These are phyloP conservation scores for Bergia sp. DNA, from an alignment of 92 coral and sea anemone species.

Conservation along the genomic window DNA sequence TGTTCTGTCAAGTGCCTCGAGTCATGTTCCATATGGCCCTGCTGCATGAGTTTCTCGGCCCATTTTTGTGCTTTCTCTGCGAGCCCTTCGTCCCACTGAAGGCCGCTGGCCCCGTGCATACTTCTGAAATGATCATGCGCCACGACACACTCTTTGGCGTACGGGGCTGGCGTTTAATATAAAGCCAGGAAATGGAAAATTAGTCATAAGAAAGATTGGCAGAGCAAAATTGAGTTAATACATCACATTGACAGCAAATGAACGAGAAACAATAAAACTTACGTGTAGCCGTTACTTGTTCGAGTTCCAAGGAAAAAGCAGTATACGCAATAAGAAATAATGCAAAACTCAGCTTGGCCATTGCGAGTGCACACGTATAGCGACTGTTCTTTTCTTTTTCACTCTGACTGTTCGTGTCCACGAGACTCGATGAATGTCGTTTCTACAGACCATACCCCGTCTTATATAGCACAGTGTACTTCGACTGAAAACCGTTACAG, in stretches of 20 bases:
- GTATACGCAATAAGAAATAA: neutral
- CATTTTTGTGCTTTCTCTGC: neutral
- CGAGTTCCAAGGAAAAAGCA: neutral
- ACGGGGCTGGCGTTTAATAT: neutral
- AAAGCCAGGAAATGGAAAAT: neutral
- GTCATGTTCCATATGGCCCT: neutral
- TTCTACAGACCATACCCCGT: no score
- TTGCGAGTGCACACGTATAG: neutral
- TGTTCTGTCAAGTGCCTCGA: neutral
- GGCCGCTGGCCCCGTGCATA: neutral
- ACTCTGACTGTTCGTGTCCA: no score
- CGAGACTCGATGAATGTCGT: no score
- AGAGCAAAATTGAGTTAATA: no score
- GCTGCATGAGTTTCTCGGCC: neutral
- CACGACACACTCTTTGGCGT: neutral
- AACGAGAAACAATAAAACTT: no score
- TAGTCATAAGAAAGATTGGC: neutral
- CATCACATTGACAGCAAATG: no score
- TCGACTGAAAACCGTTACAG: no score
- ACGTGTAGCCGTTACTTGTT: no score
- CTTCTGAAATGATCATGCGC: neutral
- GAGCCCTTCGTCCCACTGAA: conserved; percentile 18
- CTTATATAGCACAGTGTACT: no score
- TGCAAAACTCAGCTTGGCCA: neutral
- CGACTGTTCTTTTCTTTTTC: no score